Evolutionary conservation across 1,140 invertebrate species (phyloP), one percentile per base, ranked within the genome.

Genomic region (Saccostrea cuccullata): DNA sequence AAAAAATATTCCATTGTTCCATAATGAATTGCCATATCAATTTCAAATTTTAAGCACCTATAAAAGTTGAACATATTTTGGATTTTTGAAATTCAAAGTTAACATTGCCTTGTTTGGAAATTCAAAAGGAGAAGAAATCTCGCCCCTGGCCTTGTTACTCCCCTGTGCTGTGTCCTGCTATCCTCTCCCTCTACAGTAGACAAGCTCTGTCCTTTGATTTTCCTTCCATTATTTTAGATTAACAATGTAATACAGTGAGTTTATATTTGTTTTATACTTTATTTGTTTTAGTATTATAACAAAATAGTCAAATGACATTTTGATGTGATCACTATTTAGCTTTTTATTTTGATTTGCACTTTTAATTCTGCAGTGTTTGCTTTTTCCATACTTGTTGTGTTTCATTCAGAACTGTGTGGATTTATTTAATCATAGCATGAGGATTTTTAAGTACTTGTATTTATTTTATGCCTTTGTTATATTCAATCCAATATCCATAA

Each of bases 361-460:
- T 55, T 56, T 84, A 26, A 56, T 58, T 84, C 55, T 84, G 56
- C 17, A 84, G 56, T 84, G 70, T 77, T 26, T 77, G 70, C 70
- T 77, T 77, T 36, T 30, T 30, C 70, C 11, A 15, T 30, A 13
- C 11, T 20, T 64, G 58, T 20, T 64, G 58, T 64, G 17, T 17
- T 64, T 17, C 58, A 64, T 47, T 47, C 2, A 47, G 47, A 47
- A 47, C 5, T 64, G n/a, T 64, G n/a, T 64, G 58, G 17, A 64
- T 64, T 17, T 64, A 64, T 64, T 20, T 64, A 64, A 20, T 6
- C n/a, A n/a, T 64, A 47, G 58, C 58, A 60, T 64, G 17, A 64
- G 17, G 15, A 64, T 64, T 64, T 20, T 64, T 20, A 64, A 2
- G 5, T 17, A 17, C n/a, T 60, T 60, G 58, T 47, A 82, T 82